Evolutionary conservation across 2,797 vertebrate genomes (phyloP), one percentile per base, ranked within the genome.

Genomic region (Merluccius polli): DNA sequence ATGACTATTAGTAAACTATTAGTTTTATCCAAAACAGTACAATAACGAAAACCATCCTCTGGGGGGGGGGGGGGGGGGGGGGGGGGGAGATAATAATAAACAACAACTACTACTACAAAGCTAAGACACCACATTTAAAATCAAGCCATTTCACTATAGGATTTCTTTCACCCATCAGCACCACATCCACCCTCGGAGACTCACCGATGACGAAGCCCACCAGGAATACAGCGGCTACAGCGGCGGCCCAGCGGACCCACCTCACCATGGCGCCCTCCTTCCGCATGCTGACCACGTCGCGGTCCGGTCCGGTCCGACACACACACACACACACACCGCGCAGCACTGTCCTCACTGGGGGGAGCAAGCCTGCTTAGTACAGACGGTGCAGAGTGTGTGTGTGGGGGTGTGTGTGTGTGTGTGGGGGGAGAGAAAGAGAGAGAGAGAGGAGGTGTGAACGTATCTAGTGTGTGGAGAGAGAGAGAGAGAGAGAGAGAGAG

Each of bases 161-260:
- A n/a, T 24, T 59, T 21, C 52, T 59, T 59, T 59, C 48, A n/a
- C n/a, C n/a, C n/a, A n/a, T n/a, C n/a, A n/a, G n/a, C n/a, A n/a
- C n/a, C n/a, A n/a, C n/a, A n/a, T n/a, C n/a, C n/a, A n/a, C n/a
- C n/a, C n/a, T n/a, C n/a, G n/a, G n/a, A n/a, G n/a, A 36, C 94
- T 92, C 83, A 95, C 94, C 94, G 65, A 92, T 88, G 52, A 89
- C 72, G 79, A 95, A 94, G 9, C 93, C 93, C 32, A 92, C 63
- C 16, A 93, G 79, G 73, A 95, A 93, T 71, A 93, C 73, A 41
- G 82, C 85, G 1, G 83, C 48, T 70, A 92, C 73, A 3, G 82
- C 77, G 27, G 81, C 73, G 71, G 83, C 36, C 80, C 88, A 85
- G 36, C 81, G 81, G 48, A 93, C 63, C 83, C 83, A 92, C 3